These are phyloP conservation scores for Circaetus gallicus DNA, from an alignment of 2,113 vertebrate species.

Conservation along the genomic window DNA sequence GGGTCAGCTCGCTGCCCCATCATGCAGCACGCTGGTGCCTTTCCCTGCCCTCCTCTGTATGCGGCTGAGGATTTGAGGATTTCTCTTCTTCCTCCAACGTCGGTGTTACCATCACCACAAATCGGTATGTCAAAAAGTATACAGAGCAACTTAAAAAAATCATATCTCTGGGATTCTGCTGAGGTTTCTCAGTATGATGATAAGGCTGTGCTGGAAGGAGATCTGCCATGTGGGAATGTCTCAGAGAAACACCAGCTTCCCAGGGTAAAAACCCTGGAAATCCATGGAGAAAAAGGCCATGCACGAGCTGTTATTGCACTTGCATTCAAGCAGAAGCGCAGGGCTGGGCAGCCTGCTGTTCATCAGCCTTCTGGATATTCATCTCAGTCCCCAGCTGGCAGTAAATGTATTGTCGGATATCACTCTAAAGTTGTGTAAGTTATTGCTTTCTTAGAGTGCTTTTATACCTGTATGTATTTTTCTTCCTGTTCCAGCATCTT, in stretches of 20 bases:
- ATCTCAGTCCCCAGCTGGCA: slow-evolving; percentile 51
- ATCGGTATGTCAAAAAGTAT: fast-evolving
- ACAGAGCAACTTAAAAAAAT: fast-evolving
- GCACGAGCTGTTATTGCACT: background rate
- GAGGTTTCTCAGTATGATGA: background rate
- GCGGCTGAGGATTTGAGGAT: background rate
- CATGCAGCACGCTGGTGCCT: background rate
- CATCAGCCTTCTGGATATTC: slow-evolving; percentile 39
- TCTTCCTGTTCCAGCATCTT: background rate
- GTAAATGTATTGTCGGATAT: slow-evolving; percentile 66
- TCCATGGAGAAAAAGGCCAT: background rate
- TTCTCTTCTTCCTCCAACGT: background rate
- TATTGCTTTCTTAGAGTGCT: slow-evolving; percentile 62
- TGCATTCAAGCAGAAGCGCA: background rate
- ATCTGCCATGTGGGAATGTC: background rate
- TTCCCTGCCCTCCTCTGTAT: background rate
- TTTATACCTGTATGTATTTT: slow-evolving; percentile 54
- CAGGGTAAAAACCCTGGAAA: background rate
- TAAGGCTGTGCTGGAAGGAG: background rate
- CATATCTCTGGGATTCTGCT: background rate
- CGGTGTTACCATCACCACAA: background rate
- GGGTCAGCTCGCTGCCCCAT: background rate
- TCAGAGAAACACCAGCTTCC: background rate
- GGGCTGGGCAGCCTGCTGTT: slow-evolving; percentile 10
- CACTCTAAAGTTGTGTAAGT: slow-evolving; percentile 53